Evolutionary conservation across 2,888 invertebrate genomes (phyloP), one percentile per base, ranked within the genome.

Genomic region (Andrena camellia): DNA sequence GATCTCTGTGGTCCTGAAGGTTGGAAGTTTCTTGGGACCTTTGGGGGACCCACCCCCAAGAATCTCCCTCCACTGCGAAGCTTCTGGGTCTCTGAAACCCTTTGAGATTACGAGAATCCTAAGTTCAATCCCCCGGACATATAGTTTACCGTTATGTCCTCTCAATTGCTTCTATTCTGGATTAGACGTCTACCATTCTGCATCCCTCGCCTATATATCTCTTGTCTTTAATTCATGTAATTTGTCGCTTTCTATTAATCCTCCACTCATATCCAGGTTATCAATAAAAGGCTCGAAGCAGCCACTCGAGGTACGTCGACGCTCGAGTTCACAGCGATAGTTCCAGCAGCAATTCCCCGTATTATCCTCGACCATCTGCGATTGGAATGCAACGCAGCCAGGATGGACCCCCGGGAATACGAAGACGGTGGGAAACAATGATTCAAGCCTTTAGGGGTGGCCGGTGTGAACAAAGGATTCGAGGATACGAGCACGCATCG

Each of bases 401-500:
- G 70, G 20, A 48, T 33, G 60, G 76, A 71, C 64, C 62, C 62
- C 48, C 48, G 70, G 59, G 81, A 84, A 66, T 64, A 68, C 81
- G 84, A 78, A 74, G 84, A 50, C 81, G 76, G 42, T 68, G 52
- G 76, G 69, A 80, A 79, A 86, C 86, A 83, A 86, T 84, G 83
- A 74, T 78, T 83, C 64, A 60, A 54, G 29, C 29, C 33, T 72
- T 60, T 59, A 35, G 35, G 10, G 57, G 35, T 64, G 74, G 59
- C n/a, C n/a, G n/a, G 17, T 26, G 26, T 62, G 62, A 72, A 73
- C 52, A 67, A 73, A 68, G 64, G 60, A 10, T 42, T n/a, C 26
- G 63, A 17, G 57, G 33, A 69, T 50, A 67, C 68, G 42, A 62
- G 59, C 68, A 84, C 85, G 78, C 80, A 81, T 78, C 66, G 57